Evolutionary conservation across 2,797 vertebrate genomes (phyloP).

Genomic region (Molossus alvarezi): DNA sequence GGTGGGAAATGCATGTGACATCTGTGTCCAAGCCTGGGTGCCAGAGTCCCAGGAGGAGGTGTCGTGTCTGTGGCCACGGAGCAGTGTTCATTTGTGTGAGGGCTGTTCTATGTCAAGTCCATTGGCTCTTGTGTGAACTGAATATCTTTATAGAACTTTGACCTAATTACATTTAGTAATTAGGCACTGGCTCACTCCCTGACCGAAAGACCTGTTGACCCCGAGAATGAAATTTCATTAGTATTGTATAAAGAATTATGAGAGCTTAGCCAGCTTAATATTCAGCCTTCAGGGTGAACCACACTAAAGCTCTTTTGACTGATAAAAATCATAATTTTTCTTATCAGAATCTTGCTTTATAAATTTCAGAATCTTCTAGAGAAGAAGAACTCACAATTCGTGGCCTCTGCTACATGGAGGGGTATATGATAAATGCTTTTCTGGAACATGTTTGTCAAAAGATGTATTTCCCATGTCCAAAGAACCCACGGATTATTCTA

Average conservation of each 20-base stretch:
- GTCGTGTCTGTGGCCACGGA: not conserved
- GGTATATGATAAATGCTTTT: not conserved
- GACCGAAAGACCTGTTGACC: not conserved
- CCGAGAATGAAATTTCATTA: not conserved
- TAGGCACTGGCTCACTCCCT: not conserved
- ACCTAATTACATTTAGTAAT: not conserved
- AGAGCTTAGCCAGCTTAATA: not conserved
- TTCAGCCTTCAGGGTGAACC: not conserved
- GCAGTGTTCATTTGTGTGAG: not conserved
- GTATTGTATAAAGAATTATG: not conserved
- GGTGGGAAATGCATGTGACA: not conserved
- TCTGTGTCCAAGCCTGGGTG: not conserved
- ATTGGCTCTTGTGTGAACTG: not conserved
- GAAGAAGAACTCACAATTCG: not conserved
- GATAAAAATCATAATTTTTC: not conserved
- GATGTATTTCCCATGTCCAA: not conserved
- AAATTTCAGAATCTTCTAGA: constrained; percentile 2
- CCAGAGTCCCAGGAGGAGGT: not conserved
- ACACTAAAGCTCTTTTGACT: not conserved
- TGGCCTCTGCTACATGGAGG: not conserved
- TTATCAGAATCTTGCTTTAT: not conserved
- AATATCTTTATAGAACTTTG: not conserved
- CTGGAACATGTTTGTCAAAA: not conserved
- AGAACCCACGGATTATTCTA: not conserved
- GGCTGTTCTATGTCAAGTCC: not conserved